phyloP scores from a whole-genome alignment of 2,797 vertebrate genomes.

The Myotis planiceps region DNA sequence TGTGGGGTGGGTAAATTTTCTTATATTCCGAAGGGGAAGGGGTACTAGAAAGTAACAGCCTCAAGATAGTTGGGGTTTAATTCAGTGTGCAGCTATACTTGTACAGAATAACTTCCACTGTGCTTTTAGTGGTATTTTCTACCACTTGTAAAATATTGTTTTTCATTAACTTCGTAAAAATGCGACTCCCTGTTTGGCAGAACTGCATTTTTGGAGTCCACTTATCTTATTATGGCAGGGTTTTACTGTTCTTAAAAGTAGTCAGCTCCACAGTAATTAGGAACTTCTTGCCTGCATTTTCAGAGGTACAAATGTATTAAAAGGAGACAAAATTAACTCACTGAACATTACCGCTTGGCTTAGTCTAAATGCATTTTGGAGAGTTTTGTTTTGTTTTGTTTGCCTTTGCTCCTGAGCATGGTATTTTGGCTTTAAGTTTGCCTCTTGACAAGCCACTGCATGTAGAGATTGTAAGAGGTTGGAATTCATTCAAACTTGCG shows the following conservation, averaged over 20 bases:
- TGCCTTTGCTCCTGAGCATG: neutral
- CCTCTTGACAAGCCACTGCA: slow-evolving; percentile 55
- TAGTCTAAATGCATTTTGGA: neutral
- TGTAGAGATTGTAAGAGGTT: slow-evolving; percentile 38
- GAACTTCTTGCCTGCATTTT: neutral
- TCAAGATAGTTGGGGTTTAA: neutral
- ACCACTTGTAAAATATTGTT: slow-evolving; percentile 34
- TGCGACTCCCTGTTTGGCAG: neutral
- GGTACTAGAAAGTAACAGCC: neutral
- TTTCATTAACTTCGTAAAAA: slow-evolving; percentile 13
- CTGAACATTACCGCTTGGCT: neutral
- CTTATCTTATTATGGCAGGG: neutral
- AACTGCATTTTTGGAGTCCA: neutral
- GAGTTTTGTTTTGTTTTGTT: neutral
- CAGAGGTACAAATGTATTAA: neutral
- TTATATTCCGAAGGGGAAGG: neutral
- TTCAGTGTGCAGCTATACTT: neutral
- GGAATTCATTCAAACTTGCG: slow-evolving; percentile 26
- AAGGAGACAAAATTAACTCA: neutral
- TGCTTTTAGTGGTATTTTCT: slow-evolving; percentile 25
- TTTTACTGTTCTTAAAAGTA: neutral
- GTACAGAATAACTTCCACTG: neutral
- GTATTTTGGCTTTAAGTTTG: neutral
- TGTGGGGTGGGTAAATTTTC: neutral
- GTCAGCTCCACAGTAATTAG: neutral